Percentiles rank a stretch among this genome's conserved stretches.
phyloP scores from a whole-genome alignment of 2,113 vertebrate species.

The Triplophysa rosa region DNA sequence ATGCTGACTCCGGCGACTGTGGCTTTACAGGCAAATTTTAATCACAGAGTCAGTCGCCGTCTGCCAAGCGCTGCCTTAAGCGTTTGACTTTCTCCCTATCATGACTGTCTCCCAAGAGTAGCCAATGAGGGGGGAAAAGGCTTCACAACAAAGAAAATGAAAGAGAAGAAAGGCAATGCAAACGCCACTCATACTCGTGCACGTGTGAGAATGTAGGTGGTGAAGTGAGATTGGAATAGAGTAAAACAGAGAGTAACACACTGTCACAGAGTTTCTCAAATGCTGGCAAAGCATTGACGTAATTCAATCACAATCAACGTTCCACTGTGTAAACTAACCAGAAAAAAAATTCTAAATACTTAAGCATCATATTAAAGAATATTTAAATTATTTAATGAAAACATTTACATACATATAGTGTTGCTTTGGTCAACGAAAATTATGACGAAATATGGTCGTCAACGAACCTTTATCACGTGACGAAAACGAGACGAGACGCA shows the following conservation, averaged over 20 bases:
- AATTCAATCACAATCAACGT: too few relatives aligned
- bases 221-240: background rate
- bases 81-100: constrained; percentile 43
- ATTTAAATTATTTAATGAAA: too few relatives aligned
- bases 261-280: background rate
- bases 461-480: too few relatives aligned
- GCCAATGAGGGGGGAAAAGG: constrained; percentile 27
- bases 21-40: constrained; percentile 56
- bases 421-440: too few relatives aligned
- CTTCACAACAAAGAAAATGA: constrained; percentile 29
- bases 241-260: background rate
- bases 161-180: constrained; percentile 10
- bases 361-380: too few relatives aligned
- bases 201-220: constrained; percentile 19
- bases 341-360: too few relatives aligned
- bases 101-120: constrained; percentile 35
- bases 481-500: too few relatives aligned
- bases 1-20: constrained; percentile 50
- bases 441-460: too few relatives aligned
- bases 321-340: too few relatives aligned
- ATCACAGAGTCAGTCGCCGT: constrained; percentile 50
- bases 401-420: too few relatives aligned
- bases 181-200: background rate
- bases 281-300: too few relatives aligned
- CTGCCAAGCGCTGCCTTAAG: constrained; percentile 49